Conservation (phyloP, 2,113 vertebrate genomes). For the Chunga burmeisteri region DNA sequence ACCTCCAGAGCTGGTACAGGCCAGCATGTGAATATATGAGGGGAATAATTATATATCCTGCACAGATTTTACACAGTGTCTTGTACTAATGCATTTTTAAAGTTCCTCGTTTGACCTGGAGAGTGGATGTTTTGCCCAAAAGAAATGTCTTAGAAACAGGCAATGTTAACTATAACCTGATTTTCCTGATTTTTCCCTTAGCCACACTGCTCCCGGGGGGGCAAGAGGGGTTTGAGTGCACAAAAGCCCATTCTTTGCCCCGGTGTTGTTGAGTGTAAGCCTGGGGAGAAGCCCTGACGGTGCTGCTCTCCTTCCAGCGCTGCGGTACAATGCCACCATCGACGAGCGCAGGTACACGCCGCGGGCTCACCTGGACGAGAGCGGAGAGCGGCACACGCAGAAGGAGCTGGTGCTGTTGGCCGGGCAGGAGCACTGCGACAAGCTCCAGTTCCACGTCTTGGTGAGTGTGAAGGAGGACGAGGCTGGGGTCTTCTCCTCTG, state of each 20-base stretch:
- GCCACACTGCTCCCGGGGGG: fast-evolving
- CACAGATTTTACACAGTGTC: fast-evolving
- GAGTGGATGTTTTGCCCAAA: neutral
- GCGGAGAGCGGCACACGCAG: conserved; percentile 67
- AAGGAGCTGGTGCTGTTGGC: conserved; percentile 74
- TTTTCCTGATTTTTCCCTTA: neutral
- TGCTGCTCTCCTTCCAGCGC: conserved; percentile 56
- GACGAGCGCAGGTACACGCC: conserved; percentile 91
- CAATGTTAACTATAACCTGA: fast-evolving
- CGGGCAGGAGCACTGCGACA: conserved; percentile 78
- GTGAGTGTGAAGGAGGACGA: conserved; percentile 64
- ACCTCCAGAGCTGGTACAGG: neutral
- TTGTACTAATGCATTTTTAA: fast-evolving
- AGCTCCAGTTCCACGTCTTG: conserved; percentile 89
- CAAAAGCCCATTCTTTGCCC: neutral
- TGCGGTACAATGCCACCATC: conserved; percentile 85
- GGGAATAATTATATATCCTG: fast-evolving
- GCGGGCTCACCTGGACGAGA: conserved; percentile 85
- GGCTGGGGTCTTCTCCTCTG: neutral
- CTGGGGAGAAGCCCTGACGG: neutral
- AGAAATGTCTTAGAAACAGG: neutral
- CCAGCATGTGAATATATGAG: fast-evolving
- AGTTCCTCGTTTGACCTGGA: neutral
- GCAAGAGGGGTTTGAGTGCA: fast-evolving
- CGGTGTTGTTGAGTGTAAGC: fast-evolving